Evolutionary conservation across 2,797 vertebrate genomes (phyloP).

Genomic region (Coregonus ussuriensis): DNA sequence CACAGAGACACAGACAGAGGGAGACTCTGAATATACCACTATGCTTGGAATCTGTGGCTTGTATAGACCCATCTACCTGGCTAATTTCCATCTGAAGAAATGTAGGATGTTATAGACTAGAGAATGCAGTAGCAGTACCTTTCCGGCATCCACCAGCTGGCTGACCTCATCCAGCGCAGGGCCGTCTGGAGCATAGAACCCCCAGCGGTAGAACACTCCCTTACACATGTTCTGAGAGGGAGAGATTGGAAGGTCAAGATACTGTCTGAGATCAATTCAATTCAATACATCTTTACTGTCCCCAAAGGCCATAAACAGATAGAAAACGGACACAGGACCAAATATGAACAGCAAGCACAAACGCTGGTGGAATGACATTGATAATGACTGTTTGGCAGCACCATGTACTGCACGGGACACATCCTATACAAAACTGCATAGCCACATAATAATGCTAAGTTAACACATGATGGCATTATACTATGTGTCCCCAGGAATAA

Average conservation of each 20-base stretch:
- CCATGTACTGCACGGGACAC: not conserved
- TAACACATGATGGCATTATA: not conserved
- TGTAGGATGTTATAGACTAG: not conserved
- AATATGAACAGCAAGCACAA: no score
- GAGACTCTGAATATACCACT: constrained; percentile 32
- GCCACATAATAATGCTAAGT: not conserved
- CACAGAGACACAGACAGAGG: constrained; percentile 39
- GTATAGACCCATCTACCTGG: constrained; percentile 11
- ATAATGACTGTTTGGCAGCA: no score
- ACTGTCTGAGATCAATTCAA: not conserved
- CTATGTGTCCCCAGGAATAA: not conserved
- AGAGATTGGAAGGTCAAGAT: not conserved
- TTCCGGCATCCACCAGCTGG: constrained; percentile 83
- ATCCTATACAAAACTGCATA: not conserved
- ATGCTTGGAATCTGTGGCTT: constrained; percentile 53
- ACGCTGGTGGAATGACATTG: no score
- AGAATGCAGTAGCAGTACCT: constrained; percentile 64
- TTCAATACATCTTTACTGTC: no score
- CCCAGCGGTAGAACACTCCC: constrained; percentile 93
- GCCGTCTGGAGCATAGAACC: constrained; percentile 86
- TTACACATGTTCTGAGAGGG: constrained; percentile 79
- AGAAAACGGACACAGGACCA: no score
- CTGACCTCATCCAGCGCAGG: constrained; percentile 83
- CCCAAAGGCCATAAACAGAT: no score
- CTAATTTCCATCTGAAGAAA: not conserved